phyloP scores from a whole-genome alignment of 2,113 vertebrate species.

The Rhagologus leucostigma region DNA sequence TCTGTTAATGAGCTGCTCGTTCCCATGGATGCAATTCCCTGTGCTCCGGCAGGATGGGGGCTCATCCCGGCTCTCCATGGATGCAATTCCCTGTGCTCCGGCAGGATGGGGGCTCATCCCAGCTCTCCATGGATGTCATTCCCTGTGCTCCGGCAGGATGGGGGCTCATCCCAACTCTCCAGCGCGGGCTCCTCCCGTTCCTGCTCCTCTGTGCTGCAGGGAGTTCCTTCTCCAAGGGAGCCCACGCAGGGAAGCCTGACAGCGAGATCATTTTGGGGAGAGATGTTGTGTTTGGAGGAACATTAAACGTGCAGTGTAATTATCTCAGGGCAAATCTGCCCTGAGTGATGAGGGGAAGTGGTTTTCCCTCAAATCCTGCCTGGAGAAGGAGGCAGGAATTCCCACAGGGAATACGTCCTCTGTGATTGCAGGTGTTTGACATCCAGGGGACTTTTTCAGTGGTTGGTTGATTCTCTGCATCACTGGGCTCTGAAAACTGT shows the following conservation, averaged over 20 bases:
- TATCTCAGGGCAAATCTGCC: neutral
- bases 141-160: too few species aligned
- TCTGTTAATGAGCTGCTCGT: neutral
- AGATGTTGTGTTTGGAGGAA: neutral
- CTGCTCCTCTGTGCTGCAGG: neutral
- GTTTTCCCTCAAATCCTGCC: neutral
- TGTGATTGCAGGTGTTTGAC: neutral
- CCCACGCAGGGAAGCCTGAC: fast-evolving
- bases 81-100: neutral
- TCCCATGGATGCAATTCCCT: neutral
- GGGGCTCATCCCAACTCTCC: fast-evolving
- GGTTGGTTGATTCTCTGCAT: neutral
- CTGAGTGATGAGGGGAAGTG: neutral
- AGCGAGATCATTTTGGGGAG: neutral
- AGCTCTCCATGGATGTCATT: neutral
- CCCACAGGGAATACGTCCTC: fast-evolving
- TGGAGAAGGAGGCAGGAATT: neutral
- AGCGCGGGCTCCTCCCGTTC: fast-evolving
- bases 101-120: neutral
- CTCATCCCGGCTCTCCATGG: neutral
- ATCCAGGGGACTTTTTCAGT: too few species aligned
- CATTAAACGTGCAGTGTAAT: fast-evolving
- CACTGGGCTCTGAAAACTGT: neutral
- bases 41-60: too few species aligned
- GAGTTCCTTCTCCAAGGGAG: neutral